These are phyloP conservation scores for Aphis craccivora DNA, from an alignment of 1,140 invertebrate species.

Conservation along the genomic window DNA sequence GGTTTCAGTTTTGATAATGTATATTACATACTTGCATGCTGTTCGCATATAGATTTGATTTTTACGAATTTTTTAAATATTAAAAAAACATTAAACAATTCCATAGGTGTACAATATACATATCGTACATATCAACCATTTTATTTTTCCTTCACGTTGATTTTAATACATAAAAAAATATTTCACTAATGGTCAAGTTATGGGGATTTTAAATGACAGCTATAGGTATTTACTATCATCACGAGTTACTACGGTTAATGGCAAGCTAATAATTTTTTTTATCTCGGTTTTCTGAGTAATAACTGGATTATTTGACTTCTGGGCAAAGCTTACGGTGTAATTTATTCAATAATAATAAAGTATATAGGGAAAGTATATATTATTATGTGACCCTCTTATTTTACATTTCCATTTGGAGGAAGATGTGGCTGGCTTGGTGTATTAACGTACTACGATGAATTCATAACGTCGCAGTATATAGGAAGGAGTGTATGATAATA, in stretches of 20 bases:
- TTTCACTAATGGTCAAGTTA: neutral
- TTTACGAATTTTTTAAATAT: neutral
- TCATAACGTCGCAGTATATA: neutral
- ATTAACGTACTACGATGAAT: neutral
- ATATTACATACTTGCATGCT: neutral
- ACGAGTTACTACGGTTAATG: slow-evolving; percentile 6
- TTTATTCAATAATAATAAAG: slow-evolving; percentile 42
- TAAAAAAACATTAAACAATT: neutral
- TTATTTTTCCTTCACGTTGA: neutral
- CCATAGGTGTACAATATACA: neutral
- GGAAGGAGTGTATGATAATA: slow-evolving; percentile 29
- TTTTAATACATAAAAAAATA: neutral
- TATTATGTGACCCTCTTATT: neutral
- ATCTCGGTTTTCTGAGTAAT: neutral
- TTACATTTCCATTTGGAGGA: neutral
- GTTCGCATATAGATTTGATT: neutral
- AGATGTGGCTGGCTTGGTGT: neutral
- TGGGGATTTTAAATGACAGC: neutral
- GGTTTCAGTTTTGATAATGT: neutral
- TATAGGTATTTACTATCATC: neutral
- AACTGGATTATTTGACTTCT: slow-evolving; percentile 15
- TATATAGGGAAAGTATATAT: neutral
- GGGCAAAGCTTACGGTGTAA: slow-evolving; percentile 2
- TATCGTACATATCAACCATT: neutral
- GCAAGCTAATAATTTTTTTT: slow-evolving; percentile 20